phyloP scores from a whole-genome alignment of 2,113 vertebrate genomes.

The Stegastes partitus region DNA sequence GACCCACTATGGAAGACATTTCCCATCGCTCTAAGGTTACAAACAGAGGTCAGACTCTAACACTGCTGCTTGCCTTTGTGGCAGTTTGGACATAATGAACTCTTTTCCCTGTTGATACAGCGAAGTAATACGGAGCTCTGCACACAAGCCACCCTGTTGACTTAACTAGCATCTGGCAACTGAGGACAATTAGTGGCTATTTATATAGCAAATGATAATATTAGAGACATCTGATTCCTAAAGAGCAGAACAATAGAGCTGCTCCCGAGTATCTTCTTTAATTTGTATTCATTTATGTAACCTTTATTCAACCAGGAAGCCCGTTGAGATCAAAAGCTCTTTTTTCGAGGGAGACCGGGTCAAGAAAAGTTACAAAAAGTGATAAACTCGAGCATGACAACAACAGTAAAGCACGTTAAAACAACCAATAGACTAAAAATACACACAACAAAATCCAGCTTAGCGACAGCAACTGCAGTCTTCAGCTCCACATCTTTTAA shows the following conservation, averaged over 20 bases:
- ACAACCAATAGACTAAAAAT: too few species aligned
- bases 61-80: constrained; percentile 24
- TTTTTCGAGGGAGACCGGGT: too few species aligned
- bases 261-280: neutral
- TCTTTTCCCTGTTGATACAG: constrained; percentile 63
- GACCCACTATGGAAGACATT: neutral
- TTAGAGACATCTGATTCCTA: neutral
- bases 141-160: constrained; percentile 47
- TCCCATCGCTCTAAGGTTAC: neutral
- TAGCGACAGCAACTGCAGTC: too few species aligned
- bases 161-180: constrained; percentile 24
- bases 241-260: constrained; percentile 2
- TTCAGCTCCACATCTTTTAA: too few species aligned
- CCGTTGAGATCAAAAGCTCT: too few species aligned
- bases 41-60: neutral
- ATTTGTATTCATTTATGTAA: too few species aligned
- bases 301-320: too few species aligned
- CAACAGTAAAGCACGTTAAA: too few species aligned
- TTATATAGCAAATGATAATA: constrained; percentile 29
- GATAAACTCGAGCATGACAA: too few species aligned
- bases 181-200: constrained; percentile 2
- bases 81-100: constrained; percentile 29
- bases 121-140: constrained; percentile 11
- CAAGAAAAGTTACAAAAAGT: too few species aligned
- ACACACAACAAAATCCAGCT: too few species aligned